phyloP scores from a whole-genome alignment of 2,113 vertebrate genomes.

The Neoarius graeffei region DNA sequence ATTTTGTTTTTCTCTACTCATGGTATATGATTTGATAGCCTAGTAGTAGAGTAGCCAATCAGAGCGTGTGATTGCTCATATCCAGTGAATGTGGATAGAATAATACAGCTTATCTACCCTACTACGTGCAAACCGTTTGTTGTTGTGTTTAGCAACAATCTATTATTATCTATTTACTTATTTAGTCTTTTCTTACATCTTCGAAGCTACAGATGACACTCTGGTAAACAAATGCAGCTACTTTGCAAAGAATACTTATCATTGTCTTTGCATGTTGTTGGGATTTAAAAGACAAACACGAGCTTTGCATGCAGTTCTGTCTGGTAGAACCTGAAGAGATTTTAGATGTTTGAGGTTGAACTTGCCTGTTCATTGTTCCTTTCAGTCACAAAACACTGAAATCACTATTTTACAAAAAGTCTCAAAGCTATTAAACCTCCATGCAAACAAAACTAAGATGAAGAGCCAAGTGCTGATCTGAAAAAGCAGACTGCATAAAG shows the following conservation, averaged over 20 bases:
- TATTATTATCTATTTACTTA: background rate
- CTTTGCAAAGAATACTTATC: conserved; percentile 22
- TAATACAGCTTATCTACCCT: background rate
- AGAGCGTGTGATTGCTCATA: too few relatives aligned
- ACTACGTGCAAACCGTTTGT: background rate
- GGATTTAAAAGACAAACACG: conserved; percentile 15
- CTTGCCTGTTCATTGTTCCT: background rate
- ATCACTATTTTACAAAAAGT: too few relatives aligned
- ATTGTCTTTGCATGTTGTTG: background rate
- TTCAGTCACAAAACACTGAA: too few relatives aligned
- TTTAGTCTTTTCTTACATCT: background rate
- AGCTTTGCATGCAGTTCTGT: conserved; percentile 14
- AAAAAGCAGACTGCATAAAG: background rate
- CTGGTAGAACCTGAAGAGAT: background rate
- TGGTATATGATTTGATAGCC: too few relatives aligned
- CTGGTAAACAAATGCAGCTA: background rate
- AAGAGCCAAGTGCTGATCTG: background rate
- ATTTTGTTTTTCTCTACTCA: too few relatives aligned
- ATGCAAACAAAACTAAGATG: background rate
- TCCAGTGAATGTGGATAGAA: too few relatives aligned
- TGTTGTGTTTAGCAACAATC: background rate
- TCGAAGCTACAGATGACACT: background rate
- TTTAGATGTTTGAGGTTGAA: background rate
- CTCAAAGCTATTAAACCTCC: background rate
- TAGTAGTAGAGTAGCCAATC: too few relatives aligned